These are phyloP conservation scores for Clostera curtula DNA, from an alignment of 2,888 invertebrate genomes.

Conservation along the genomic window DNA sequence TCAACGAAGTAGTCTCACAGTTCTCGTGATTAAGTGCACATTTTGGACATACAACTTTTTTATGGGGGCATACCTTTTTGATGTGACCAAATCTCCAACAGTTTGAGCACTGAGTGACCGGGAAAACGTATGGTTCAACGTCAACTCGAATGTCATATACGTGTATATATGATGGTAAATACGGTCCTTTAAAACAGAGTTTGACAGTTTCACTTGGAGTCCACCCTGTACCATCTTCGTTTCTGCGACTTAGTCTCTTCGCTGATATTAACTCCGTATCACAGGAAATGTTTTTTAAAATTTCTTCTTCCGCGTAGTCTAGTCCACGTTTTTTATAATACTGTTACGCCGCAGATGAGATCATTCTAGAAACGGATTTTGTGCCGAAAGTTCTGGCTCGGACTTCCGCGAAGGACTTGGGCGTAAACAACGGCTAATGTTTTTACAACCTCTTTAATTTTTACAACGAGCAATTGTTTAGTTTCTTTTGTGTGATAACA, in stretches of 20 bases:
- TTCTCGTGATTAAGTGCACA: slow-evolving; percentile 5
- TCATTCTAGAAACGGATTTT: no score
- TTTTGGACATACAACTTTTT: slow-evolving; percentile 6
- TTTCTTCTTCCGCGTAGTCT: slow-evolving; percentile 3
- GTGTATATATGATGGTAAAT: slow-evolving; percentile 1
- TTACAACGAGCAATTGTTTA: no score
- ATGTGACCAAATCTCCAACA: slow-evolving; percentile 6
- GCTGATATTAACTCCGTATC: not conserved
- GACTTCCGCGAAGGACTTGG: no score
- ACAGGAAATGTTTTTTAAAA: not conserved
- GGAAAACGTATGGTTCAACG: slow-evolving; percentile 2
- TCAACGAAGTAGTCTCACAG: slow-evolving; percentile 2
- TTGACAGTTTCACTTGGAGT: slow-evolving; percentile 2
- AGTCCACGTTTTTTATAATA: slow-evolving; percentile 5
- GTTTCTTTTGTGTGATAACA: no score
- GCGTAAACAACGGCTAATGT: no score
- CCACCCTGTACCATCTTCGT: not conserved
- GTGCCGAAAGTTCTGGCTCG: no score
- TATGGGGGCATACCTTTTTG: slow-evolving; percentile 1
- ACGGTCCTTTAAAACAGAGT: slow-evolving; percentile 3
- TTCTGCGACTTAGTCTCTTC: not conserved
- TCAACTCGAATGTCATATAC: not conserved
- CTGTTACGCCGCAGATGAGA: no score
- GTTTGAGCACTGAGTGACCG: not conserved
- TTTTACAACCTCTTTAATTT: no score